Evolutionary conservation across 2,113 vertebrate species (phyloP).

Genomic region (Cephalopholis sonnerati): DNA sequence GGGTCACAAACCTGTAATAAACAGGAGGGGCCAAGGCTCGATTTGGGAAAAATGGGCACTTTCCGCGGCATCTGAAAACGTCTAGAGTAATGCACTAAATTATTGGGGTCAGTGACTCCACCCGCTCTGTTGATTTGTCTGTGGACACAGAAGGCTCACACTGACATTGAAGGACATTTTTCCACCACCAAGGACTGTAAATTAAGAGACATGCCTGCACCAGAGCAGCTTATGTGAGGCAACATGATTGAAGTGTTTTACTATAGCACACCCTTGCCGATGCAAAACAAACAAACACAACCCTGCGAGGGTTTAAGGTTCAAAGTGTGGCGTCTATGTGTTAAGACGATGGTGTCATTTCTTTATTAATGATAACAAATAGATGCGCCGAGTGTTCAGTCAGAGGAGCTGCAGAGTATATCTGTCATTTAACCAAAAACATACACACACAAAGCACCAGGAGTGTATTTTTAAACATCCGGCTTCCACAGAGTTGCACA

Average conservation of each 20-base stretch:
- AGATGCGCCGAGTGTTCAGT: constrained; percentile 4
- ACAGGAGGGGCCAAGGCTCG: constrained; percentile 79
- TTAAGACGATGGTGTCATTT: constrained; percentile 10
- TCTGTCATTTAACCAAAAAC: constrained; percentile 61
- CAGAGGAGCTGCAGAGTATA: constrained; percentile 22
- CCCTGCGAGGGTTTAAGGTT: constrained; percentile 44
- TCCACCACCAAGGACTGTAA: constrained; percentile 80
- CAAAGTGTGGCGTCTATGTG: constrained; percentile 27
- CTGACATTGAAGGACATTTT: constrained; percentile 87
- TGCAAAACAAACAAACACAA: constrained; percentile 63
- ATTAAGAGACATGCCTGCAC: constrained; percentile 74
- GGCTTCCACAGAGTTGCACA: constrained; percentile 80
- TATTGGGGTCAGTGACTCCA: constrained; percentile 87
- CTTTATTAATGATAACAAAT: constrained; percentile 29
- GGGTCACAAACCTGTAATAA: constrained; percentile 89
- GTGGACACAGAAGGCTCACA: constrained; percentile 81
- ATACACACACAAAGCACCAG: constrained; percentile 58
- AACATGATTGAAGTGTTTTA: constrained; percentile 66
- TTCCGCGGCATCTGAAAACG: constrained; percentile 79
- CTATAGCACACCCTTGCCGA: constrained; percentile 56
- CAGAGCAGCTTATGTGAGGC: constrained; percentile 65
- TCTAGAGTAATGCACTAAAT: constrained; percentile 86
- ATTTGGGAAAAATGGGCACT: constrained; percentile 83
- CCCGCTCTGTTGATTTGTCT: constrained; percentile 86
- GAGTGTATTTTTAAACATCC: constrained; percentile 83